A percentile compares a stretch with the other conserved stretches of the same genome.
Conservation (phyloP, 2,113 vertebrate genomes). For the Arvicanthis niloticus region DNA sequence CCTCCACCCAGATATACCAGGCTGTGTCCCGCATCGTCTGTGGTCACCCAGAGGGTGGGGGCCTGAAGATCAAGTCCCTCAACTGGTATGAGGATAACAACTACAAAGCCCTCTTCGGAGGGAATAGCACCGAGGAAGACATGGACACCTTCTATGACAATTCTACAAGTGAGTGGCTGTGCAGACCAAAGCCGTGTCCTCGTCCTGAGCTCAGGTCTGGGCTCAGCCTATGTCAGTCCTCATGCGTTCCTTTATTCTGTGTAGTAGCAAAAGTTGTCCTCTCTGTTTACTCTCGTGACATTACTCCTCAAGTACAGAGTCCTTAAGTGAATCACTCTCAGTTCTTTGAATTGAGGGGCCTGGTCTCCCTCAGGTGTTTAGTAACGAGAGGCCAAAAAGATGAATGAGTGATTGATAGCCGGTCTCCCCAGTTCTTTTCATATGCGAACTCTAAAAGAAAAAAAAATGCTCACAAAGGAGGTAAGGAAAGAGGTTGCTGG, state of each 20-base stretch:
- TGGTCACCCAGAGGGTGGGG: conserved; percentile 96
- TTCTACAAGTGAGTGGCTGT: conserved; percentile 87
- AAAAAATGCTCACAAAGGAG: not conserved
- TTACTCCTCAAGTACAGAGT: not conserved
- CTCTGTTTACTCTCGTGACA: not conserved
- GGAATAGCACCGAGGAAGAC: conserved; percentile 88
- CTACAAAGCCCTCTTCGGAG: conserved; percentile 97
- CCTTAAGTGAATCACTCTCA: not conserved
- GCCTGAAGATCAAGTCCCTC: conserved; percentile 98
- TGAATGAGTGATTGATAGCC: not conserved
- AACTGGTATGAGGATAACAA: conserved; percentile 99
- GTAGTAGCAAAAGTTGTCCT: fast-evolving
- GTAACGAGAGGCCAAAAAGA: not conserved
- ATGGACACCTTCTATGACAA: conserved; percentile 88
- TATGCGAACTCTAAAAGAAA: not conserved
- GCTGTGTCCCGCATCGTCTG: conserved; percentile 97
- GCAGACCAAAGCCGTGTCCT: not conserved
- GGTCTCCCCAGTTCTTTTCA: not conserved
- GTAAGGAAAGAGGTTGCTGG: not conserved
- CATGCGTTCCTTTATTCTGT: not conserved
- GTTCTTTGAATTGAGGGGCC: not conserved
- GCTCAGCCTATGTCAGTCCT: not conserved
- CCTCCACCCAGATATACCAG: conserved; percentile 95
- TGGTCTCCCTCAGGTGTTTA: not conserved
- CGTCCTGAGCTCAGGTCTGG: not conserved